phyloP scores from a whole-genome alignment of 2,113 vertebrate genomes.

The Otolemur garnettii region DNA sequence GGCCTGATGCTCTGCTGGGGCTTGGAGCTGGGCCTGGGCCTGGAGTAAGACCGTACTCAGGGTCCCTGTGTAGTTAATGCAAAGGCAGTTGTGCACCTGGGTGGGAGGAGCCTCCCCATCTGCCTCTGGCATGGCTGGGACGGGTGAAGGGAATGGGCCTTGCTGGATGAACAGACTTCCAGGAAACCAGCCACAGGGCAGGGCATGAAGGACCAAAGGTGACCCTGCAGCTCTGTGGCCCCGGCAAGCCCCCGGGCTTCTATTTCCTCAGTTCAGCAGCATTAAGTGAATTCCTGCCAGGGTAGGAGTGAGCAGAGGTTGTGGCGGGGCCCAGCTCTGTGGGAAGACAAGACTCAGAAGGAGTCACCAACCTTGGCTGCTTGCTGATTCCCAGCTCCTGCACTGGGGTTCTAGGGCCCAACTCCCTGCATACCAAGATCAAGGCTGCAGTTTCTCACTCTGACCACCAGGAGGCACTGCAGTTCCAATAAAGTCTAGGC shows the following conservation, averaged over 20 bases:
- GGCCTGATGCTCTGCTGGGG: rapidly evolving
- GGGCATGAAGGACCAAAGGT: background rate
- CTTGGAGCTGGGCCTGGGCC: background rate
- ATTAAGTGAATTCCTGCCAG: background rate
- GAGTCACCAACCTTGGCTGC: background rate
- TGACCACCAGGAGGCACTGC: conserved; percentile 80
- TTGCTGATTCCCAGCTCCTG: background rate
- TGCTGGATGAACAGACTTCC: rapidly evolving
- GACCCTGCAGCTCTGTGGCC: background rate
- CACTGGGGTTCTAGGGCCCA: background rate
- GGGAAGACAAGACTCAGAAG: background rate
- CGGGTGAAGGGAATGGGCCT: background rate
- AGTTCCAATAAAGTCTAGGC: conserved; percentile 50
- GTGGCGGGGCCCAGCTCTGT: background rate
- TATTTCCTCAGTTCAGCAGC: background rate
- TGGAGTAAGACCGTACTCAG: background rate
- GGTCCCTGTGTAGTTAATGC: background rate
- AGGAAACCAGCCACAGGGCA: background rate
- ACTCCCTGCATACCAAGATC: background rate
- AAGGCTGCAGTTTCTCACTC: conserved; percentile 44
- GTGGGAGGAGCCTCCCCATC: background rate
- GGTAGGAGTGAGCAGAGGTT: background rate
- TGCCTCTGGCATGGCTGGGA: background rate
- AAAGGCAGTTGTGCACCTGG: background rate
- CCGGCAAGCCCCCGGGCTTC: background rate